Percentiles rank a stretch among this genome's conserved stretches.
These are phyloP conservation scores for Lucilia sericata DNA, from an alignment of 1,140 invertebrate species.

Conservation along the genomic window DNA sequence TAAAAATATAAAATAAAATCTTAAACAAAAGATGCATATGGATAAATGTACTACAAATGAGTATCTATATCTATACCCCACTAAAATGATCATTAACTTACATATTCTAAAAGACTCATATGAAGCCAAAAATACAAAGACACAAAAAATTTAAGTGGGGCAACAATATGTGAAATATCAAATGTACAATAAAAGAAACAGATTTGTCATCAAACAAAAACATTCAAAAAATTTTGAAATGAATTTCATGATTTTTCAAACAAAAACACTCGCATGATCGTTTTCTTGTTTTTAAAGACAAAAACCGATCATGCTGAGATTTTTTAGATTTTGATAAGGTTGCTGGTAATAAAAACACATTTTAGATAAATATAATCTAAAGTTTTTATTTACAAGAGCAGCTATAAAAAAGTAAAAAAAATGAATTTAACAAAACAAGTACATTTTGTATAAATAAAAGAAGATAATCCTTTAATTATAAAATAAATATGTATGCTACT, in stretches of 20 bases:
- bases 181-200: conserved; percentile 10
- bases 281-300: background rate
- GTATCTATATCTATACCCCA: background rate
- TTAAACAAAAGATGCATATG: conserved; percentile 19
- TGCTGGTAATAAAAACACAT: background rate
- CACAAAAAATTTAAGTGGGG: background rate
- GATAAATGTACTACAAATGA: background rate
- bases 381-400: too few species aligned
- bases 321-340: background rate
- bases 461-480: conserved; percentile 39
- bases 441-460: background rate
- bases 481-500: background rate
- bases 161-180: conserved; percentile 23
- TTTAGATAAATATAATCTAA: background rate
- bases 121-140: background rate
- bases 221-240: background rate
- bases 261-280: background rate
- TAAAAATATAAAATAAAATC: background rate
- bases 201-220: conserved; percentile 9
- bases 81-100: background rate
- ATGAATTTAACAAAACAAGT: too few species aligned
- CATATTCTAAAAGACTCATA: background rate
- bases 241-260: background rate
- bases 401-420: too few species aligned
- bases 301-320: conserved; percentile 29